A percentile compares a stretch with the other conserved stretches of the same genome.
Evolutionary conservation across 2,888 invertebrate genomes (phyloP).

Genomic region (Xanthorhoe spadicearia): DNA sequence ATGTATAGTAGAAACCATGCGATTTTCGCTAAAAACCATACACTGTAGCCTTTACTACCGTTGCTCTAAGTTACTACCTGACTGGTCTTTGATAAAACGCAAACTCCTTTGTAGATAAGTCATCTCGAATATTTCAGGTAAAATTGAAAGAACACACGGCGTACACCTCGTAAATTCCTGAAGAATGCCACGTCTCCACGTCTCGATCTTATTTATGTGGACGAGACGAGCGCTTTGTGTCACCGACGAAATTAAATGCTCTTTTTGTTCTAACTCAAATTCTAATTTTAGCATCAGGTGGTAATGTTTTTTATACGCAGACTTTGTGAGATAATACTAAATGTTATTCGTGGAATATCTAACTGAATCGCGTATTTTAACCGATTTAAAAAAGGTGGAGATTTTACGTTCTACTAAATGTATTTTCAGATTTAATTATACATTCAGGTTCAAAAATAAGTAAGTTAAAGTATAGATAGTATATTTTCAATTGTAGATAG

Average conservation of each 20-base stretch:
- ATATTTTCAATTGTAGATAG: too few species aligned
- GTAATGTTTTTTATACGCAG: constrained; percentile 10
- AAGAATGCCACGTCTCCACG: constrained; percentile 39
- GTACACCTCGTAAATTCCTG: constrained; percentile 27
- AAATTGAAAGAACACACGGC: constrained; percentile 24
- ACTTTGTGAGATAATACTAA: constrained; percentile 14
- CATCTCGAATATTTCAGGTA: constrained; percentile 6
- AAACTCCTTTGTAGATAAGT: background rate
- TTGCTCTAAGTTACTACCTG: too few species aligned
- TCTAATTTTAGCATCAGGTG: constrained; percentile 24
- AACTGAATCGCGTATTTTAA: too few species aligned
- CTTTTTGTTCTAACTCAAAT: constrained; percentile 27
- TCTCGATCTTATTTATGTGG: constrained; percentile 38
- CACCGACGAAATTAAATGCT: constrained; percentile 34
- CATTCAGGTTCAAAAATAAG: too few species aligned
- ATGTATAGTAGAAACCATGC: too few species aligned
- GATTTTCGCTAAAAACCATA: too few species aligned
- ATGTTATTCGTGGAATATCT: background rate
- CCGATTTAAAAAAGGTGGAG: background rate
- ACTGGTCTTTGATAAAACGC: too few species aligned
- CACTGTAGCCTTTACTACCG: too few species aligned
- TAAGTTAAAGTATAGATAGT: too few species aligned
- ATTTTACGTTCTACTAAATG: too few species aligned
- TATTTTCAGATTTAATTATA: too few species aligned
- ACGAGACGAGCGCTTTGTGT: constrained; percentile 30